phyloP scores from a whole-genome alignment of 2,113 vertebrate genomes.

The Pelvicachromis taeniatus region DNA sequence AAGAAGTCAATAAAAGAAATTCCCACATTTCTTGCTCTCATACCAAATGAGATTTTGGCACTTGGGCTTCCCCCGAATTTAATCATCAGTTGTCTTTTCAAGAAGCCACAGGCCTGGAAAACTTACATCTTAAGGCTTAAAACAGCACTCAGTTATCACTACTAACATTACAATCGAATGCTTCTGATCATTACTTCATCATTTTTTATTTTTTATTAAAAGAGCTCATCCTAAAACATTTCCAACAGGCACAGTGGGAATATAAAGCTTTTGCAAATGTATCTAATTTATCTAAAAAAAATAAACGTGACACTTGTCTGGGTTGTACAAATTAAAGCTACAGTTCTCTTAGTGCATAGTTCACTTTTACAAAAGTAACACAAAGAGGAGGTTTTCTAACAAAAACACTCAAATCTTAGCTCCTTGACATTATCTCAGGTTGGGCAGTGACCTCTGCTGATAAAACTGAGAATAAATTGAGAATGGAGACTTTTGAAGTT shows the following conservation, averaged over 20 bases:
- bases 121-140: background rate
- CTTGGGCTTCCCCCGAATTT: background rate
- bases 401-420: background rate
- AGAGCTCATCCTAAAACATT: background rate
- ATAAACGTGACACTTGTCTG: background rate
- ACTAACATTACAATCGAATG: background rate
- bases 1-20: conserved; percentile 11
- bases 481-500: background rate
- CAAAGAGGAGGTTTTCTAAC: background rate
- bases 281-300: background rate
- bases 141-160: background rate
- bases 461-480: background rate
- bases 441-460: background rate
- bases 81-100: background rate
- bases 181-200: background rate
- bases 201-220: background rate
- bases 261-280: background rate
- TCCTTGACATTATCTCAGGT: background rate
- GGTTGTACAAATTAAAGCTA: background rate
- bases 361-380: background rate
- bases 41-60: background rate
- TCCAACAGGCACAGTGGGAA: background rate
- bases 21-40: conserved; percentile 1
- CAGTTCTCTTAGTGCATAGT: background rate
- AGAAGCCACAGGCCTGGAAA: background rate